Evolutionary conservation across 2,113 vertebrate genomes (phyloP).

Genomic region (Nasalis larvatus): DNA sequence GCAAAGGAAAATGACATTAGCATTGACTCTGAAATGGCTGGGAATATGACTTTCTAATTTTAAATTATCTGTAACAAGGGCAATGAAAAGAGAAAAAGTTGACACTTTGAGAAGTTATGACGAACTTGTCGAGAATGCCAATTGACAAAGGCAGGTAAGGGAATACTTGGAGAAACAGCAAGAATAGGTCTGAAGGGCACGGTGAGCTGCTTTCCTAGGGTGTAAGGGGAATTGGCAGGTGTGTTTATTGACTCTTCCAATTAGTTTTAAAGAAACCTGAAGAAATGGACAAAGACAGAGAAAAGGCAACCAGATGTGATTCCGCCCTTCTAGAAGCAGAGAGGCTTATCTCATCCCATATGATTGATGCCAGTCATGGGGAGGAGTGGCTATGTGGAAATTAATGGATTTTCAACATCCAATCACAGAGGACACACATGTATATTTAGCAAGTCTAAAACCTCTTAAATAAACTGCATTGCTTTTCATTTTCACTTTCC

Average conservation of each 20-base stretch:
- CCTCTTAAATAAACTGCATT: conserved; percentile 40
- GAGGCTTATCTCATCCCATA: not conserved
- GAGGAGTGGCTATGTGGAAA: not conserved
- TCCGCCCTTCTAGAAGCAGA: conserved; percentile 25
- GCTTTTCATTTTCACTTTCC: conserved; percentile 40
- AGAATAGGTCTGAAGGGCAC: conserved; percentile 51
- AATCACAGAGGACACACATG: conserved; percentile 48
- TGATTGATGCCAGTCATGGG: not conserved
- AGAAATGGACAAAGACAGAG: conserved; percentile 52
- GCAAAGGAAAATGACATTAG: conserved; percentile 36
- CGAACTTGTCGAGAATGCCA: conserved; percentile 64
- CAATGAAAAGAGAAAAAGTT: conserved; percentile 65
- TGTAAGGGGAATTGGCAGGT: not conserved
- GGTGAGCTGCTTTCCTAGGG: not conserved
- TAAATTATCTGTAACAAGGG: conserved; percentile 77
- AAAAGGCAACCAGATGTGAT: conserved; percentile 39
- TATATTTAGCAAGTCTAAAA: conserved; percentile 31
- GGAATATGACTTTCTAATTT: conserved; percentile 69
- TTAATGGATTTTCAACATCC: conserved; percentile 24
- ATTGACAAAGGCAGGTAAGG: conserved; percentile 69
- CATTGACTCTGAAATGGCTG: conserved; percentile 53
- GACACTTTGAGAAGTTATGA: conserved; percentile 65
- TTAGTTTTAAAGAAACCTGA: conserved; percentile 62
- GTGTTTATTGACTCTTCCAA: conserved; percentile 32
- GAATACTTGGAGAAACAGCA: conserved; percentile 28